phyloP scores from a whole-genome alignment of 2,888 invertebrate genomes.

The Glaucopsyche alexis region DNA sequence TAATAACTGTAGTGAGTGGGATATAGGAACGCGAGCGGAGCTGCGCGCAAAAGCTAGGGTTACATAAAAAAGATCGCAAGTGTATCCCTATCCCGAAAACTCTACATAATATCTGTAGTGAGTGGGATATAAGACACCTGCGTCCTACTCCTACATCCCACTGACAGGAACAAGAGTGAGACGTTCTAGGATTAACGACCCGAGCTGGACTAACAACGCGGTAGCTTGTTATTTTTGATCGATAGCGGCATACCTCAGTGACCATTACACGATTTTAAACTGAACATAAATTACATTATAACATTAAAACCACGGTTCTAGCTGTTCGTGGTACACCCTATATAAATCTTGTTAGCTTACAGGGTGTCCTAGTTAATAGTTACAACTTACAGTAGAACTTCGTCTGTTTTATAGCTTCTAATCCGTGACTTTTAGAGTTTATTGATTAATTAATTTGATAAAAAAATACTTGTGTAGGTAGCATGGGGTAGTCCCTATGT shows the following conservation, averaged over 20 bases:
- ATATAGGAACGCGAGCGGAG: no score
- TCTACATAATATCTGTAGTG: slow-evolving; percentile 20
- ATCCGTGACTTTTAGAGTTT: not conserved
- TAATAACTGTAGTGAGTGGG: no score
- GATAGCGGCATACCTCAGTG: slow-evolving; percentile 43
- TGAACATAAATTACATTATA: slow-evolving; percentile 27
- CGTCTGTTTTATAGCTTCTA: not conserved
- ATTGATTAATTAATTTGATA: not conserved
- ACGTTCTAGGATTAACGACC: slow-evolving; percentile 55
- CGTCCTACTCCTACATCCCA: slow-evolving; percentile 55
- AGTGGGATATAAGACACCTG: slow-evolving; percentile 55
- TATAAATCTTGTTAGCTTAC: not conserved
- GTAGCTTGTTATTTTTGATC: slow-evolving; percentile 49
- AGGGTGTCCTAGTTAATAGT: not conserved
- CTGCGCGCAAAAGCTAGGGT: no score
- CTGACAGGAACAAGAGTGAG: slow-evolving; percentile 59
- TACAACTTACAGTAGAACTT: not conserved
- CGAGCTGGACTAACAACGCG: slow-evolving; percentile 59
- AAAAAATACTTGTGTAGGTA: not conserved
- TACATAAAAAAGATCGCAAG: no score
- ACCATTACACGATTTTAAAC: slow-evolving; percentile 32
- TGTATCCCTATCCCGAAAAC: no score
- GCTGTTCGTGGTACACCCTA: not conserved
- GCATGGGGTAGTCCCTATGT: not conserved
- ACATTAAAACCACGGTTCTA: not conserved